A percentile compares a stretch with the other conserved stretches of the same genome.
Evolutionary conservation across 2,797 vertebrate species (phyloP).

Genomic region (Cossypha niveicapilla): DNA sequence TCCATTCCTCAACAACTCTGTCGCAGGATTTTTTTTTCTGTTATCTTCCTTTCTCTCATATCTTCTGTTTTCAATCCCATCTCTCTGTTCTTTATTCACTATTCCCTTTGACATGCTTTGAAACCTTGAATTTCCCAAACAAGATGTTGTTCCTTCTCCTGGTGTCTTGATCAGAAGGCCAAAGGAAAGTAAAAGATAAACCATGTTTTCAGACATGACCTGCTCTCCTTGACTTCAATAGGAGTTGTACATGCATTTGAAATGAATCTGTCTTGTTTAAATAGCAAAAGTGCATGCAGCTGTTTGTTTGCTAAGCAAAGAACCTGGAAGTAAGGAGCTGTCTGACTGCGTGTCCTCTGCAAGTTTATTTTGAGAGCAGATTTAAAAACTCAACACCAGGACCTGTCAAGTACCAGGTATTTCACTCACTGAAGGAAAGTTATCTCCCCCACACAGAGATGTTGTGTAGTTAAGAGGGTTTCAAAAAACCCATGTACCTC

Average conservation of each 20-base stretch:
- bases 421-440: neutral
- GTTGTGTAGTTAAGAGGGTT: neutral
- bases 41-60: neutral
- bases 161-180: neutral
- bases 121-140: neutral
- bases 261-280: conserved; percentile 30
- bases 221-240: neutral
- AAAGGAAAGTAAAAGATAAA: neutral
- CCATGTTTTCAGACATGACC: neutral
- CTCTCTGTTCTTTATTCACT: neutral
- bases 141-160: neutral
- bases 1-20: neutral
- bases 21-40: neutral
- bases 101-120: conserved; percentile 1
- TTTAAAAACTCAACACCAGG: neutral
- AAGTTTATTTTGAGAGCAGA: neutral
- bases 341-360: neutral
- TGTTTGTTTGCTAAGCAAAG: conserved; percentile 35
- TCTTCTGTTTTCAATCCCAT: neutral
- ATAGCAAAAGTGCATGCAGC: neutral
- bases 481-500: neutral
- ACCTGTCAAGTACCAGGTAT: neutral
- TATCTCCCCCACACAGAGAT: neutral
- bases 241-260: neutral
- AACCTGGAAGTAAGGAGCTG: neutral